Evolutionary conservation across 2,888 invertebrate species (phyloP), one percentile per base, ranked within the genome.

Genomic region (Artemia sinica): DNA sequence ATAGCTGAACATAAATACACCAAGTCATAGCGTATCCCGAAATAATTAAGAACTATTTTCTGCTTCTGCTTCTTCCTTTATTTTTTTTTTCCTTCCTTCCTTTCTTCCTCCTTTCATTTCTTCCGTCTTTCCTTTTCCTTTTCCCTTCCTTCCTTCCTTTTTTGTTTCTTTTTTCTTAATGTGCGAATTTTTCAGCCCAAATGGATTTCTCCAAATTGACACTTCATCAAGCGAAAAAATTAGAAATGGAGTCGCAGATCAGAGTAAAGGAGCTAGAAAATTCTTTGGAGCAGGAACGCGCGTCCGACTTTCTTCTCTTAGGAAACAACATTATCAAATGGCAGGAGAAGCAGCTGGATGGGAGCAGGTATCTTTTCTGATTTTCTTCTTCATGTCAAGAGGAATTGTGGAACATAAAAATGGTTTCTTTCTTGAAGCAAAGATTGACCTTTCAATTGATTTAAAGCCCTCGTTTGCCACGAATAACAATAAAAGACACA

Each of bases 231-330:
- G 91, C 95, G 2, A 95, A 98, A 76, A 85, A 90, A 52, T 81
- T 91, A 74, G 97, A 98, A 82, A 96, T 99, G 91, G 96, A 98
- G 79, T 87, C 92, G 73, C 95, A 95, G 80, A 93, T 96, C 65
- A 85, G 89, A 75, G 89, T 96, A 71, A 81, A 98, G 73, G 93
- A 96, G 80, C 81, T 96, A 73, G 96, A 98, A 78, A 88, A 87
- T 72, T 87, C 88, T 69, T 80, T 98, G 72, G 90, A 91, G 76
- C 87, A 87, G 73, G 95, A 97, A 80, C n/a, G n/a, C 83, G 97
- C 72, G 82, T 86, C 72, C 83, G 86, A 72, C 81, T 99, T 73
- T 85, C 92, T 49, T 88, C 91, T 71, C 82, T 98, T 70, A 83
- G 97, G 71, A 88, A 89, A 76, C 86, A 90, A 73, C 95, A 97